Base-by-base conservation (phyloP, 2,888 invertebrate genomes). In the Andricus quercusramuli region DNA sequence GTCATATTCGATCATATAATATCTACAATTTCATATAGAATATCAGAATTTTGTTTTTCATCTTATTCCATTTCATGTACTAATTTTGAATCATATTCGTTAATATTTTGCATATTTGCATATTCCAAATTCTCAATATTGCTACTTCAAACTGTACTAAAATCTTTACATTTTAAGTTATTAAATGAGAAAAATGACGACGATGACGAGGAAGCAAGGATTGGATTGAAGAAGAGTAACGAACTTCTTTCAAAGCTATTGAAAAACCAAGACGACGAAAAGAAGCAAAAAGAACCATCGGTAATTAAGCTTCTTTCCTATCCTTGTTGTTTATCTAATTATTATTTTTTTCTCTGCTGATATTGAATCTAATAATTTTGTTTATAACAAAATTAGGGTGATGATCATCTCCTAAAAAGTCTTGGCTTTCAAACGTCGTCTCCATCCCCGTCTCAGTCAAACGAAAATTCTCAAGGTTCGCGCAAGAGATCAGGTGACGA, bases 111-210 rank as follows among this genome's bases (percentile, higher is more conserved):
- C 37, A 41, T 76, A 32, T 59, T 11, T n/a, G n/a, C 25, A 76
- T 17, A 17, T 32, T 78, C 66, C 22, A 65, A 20, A 44, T 51
- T 20, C 15, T 78, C 32, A 47, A 17, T 29, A 44, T 78, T 37
- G 15, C 41, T 44, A 9, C 13, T 76, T 65, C 11, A 13, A 65
- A 66, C 15, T 37, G 47, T 47, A 67, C 51, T 66, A 56, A 78
- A 78, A 47, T 32, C 59, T 65, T 62, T 59, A 37, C 68, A 68
- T 77, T 77, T 93, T 92, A 91, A 97, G 96, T 95, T 97, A 92
- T 93, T 97, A 84, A 97, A 97, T 90, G 96, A 97, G 85, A 97
- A 96, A 93, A 96, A 95, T 82, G 97, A 97, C 88, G 96, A 97
- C 86, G 97, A 97, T 86, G 95, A 95, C 84, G 94, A 95, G 81